These are phyloP conservation scores for Ciconia stormi DNA, from an alignment of 2,113 vertebrate species.

Conservation along the genomic window DNA sequence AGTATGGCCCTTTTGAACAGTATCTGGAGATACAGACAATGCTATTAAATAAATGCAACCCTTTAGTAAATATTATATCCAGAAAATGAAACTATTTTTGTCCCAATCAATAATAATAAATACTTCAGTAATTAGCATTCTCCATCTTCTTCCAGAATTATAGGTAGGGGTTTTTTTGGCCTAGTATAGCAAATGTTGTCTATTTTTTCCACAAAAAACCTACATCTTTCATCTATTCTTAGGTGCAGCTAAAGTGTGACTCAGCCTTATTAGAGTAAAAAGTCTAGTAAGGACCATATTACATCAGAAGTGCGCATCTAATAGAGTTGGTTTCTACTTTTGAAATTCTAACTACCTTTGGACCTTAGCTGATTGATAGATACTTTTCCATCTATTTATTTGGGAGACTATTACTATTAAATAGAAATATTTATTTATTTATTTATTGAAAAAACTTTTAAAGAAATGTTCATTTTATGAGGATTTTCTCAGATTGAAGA, in stretches of 20 bases:
- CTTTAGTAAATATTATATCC: background rate
- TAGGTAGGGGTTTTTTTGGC: rapidly evolving
- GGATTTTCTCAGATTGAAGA: background rate
- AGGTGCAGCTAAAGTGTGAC: background rate
- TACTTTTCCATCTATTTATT: background rate
- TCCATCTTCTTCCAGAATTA: background rate
- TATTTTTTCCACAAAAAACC: background rate
- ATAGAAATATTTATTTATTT: background rate
- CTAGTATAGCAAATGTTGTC: background rate
- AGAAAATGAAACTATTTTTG: background rate
- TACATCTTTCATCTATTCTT: background rate
- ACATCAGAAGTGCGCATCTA: background rate
- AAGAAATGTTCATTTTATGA: background rate
- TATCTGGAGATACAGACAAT: background rate
- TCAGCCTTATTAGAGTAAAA: background rate
- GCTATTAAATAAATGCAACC: background rate
- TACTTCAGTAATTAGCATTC: background rate
- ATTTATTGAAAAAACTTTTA: background rate
- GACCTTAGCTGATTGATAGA: background rate
- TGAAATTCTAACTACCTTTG: background rate
- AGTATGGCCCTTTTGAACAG: background rate
- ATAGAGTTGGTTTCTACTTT: background rate
- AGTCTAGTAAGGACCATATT: background rate
- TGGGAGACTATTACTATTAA: background rate
- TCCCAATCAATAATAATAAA: background rate